These are phyloP conservation scores for Furcifer pardalis DNA, from an alignment of 2,797 vertebrate species.

Conservation along the genomic window DNA sequence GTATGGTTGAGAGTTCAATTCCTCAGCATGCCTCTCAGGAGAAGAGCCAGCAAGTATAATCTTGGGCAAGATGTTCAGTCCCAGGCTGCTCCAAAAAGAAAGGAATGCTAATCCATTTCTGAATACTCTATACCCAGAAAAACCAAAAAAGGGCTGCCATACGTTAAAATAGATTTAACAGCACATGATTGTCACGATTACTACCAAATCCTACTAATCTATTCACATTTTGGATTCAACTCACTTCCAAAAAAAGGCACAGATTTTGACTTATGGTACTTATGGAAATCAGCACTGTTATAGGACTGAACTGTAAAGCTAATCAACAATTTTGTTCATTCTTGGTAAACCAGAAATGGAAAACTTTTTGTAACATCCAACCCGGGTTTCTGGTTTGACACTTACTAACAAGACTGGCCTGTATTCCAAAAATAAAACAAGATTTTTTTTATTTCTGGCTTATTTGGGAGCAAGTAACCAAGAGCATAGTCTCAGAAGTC, in stretches of 20 bases:
- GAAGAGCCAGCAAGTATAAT: no score
- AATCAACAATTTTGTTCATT: background rate
- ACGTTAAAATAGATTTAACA: no score
- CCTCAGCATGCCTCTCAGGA: no score
- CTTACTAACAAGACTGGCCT: background rate
- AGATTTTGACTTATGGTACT: background rate
- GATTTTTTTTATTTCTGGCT: background rate
- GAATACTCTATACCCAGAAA: no score
- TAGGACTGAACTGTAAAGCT: background rate
- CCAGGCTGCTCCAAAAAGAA: no score
- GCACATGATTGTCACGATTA: no score
- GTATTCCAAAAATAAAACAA: background rate
- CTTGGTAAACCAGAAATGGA: background rate
- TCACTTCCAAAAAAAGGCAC: background rate
- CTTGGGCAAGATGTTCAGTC: no score
- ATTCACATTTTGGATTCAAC: conserved; percentile 16
- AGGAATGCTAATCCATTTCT: no score
- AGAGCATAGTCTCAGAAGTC: background rate
- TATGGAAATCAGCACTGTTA: background rate
- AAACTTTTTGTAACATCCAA: background rate
- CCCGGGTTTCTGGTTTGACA: background rate
- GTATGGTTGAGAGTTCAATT: no score
- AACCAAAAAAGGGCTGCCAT: no score
- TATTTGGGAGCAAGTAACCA: background rate
- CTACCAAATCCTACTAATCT: background rate